phyloP scores from a whole-genome alignment of 2,113 vertebrate species.

The Chlorodrepanis virens region DNA sequence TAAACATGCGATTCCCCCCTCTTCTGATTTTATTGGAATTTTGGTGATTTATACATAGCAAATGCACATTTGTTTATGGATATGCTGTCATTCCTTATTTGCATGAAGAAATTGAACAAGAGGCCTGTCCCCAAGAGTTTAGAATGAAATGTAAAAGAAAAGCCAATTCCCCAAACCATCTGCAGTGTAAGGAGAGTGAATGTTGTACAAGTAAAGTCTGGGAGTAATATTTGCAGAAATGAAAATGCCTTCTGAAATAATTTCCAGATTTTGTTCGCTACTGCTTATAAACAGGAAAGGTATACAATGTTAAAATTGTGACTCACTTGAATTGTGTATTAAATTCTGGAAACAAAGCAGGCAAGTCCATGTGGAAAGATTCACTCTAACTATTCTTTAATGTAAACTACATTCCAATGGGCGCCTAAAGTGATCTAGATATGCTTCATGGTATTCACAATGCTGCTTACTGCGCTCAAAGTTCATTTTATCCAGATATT shows the following conservation, averaged over 20 bases:
- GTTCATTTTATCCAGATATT: background rate
- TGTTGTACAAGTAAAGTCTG: background rate
- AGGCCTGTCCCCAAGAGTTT: background rate
- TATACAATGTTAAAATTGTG: conserved; percentile 54
- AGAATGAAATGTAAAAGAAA: background rate
- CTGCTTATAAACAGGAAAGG: conserved; percentile 62
- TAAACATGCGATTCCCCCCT: background rate
- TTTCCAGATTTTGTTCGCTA: background rate
- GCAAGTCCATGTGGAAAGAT: background rate
- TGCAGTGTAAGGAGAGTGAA: background rate
- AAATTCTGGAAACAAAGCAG: conserved; percentile 41
- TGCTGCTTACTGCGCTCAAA: background rate
- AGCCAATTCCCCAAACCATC: background rate
- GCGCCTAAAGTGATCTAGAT: background rate
- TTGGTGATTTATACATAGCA: background rate
- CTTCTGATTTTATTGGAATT: background rate
- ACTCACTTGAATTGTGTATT: conserved; percentile 53
- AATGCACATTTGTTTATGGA: background rate
- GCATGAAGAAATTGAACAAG: background rate
- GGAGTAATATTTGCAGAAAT: background rate
- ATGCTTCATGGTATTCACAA: background rate
- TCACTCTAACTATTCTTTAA: background rate
- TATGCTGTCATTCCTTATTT: background rate
- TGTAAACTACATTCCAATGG: background rate
- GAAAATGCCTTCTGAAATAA: conserved; percentile 41